Evolutionary conservation across 2,797 vertebrate genomes (phyloP), one percentile per base, ranked within the genome.

Genomic region (Australoheros facetus): DNA sequence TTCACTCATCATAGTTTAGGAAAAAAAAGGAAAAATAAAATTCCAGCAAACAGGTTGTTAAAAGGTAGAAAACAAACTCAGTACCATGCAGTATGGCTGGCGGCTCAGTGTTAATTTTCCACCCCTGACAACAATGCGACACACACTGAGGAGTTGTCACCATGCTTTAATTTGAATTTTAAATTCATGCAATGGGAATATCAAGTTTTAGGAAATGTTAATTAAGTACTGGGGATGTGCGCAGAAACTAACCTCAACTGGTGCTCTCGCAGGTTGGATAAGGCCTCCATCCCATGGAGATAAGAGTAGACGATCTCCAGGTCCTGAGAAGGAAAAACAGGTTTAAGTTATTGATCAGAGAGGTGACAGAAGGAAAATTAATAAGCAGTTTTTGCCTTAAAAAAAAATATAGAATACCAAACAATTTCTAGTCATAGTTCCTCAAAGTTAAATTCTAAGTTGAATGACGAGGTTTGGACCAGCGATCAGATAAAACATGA

Each of bases 241-340:
- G 70, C 37, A 56, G 28, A 57, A 45, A 64, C 93, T 84, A 91
- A 99, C 98, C 98, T 97, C 72, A 99, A 95, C 88, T 99, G 98
- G 92, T 99, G 98, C 72, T 99, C 98, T 55, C 98, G 94, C 77
- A 99, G 95, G 93, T 99, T 99, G 81, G 97, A 99, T 88, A 99
- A 92, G 23, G 98, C 98, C 94, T 99, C 98, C 98, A 99, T 99
- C 48, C 98, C 98, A 55, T 99, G 98, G 74, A 99, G 95, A 90
- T 99, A 99, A 0, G 98, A 99, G 93, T 99, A 99, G 14, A 99
- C 98, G 5, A 99, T 98, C 94, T 99, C 98, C 96, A 99, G 93
- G 92, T 99, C 97, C 98, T 99, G 93, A 75, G 77, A 76, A 85
- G 72, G 45, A 71, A 79, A n/a, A 85, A 45, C 1, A 16, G 7